Base-by-base conservation (phyloP, 37 sponge, comb jelly and placozoan species). In the Crambe crambe region DNA sequence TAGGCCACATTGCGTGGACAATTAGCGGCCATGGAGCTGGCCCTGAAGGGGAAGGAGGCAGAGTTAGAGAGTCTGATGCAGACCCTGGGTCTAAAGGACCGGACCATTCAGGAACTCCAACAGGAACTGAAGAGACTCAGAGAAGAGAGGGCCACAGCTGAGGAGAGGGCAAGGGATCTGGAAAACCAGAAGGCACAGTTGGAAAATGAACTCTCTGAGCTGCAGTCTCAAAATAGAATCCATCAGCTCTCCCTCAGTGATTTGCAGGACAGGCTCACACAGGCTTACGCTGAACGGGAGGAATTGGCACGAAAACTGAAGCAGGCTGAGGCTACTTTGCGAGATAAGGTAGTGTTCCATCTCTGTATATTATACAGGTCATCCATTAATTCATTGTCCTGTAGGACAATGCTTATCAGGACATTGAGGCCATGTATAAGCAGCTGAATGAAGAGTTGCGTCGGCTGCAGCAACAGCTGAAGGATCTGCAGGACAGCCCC, bases 61-160 rank as follows among this genome's bases (percentile, higher is more conserved):
- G 87, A 91, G 61, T 62, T 86, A 0, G 75, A 63, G 30, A 57
- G 79, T 4, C 42, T 91, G 39, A 82, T 56, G 77, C 79, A 82
- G 57, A 72, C 86, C 2, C 42, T 80, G 4, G 61, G 20, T 30
- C 30, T 70, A 37, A 80, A 80, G 32, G 81, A 80, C 34, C 21
- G 61, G 6, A 70, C 61, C 42, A 80, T 80, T 42, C 23, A 42
- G 65, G 68, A 69, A 38, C 82, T 87, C 29, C 72, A 83, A 60
- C 73, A 83, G 58, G 73, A 83, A 75, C 29, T 78, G 39, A 71
- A 47, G 41, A 61, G 79, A 37, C 74, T 73, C 37, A 59, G 30
- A 54, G 42, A 37, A 41, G 85, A 77, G 61, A 42, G 35, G 51
- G 80, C 72, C 27, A 63, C 40, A 54, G 42, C 36, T n/a, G 74